Conservation (phyloP, 2,797 vertebrate species). For the Pipistrellus nathusii region DNA sequence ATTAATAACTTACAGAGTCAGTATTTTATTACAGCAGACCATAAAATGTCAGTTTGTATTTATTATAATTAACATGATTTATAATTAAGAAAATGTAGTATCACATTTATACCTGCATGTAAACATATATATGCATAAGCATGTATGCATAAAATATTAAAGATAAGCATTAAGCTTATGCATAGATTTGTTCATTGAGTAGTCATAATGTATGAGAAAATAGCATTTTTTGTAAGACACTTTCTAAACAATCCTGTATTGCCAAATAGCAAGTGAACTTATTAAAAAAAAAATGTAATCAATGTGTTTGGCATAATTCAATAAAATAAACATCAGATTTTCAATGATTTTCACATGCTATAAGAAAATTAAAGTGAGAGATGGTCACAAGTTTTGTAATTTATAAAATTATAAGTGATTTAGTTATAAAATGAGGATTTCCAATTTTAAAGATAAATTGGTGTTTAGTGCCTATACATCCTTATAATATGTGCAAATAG, state of each 20-base stretch:
- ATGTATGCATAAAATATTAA: neutral
- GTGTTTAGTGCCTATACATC: neutral
- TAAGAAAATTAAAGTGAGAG: slow-evolving; percentile 14
- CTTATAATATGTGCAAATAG: neutral
- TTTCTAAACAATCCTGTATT: neutral
- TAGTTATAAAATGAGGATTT: neutral
- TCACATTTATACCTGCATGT: neutral
- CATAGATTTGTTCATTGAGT: neutral
- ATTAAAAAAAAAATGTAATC: neutral
- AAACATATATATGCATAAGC: neutral
- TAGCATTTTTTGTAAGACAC: neutral
- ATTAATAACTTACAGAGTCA: neutral
- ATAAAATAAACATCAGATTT: neutral
- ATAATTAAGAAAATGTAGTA: neutral
- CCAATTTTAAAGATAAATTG: neutral
- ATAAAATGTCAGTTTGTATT: neutral
- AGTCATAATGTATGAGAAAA: neutral
- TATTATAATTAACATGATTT: neutral
- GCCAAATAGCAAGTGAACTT: neutral
- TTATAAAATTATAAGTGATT: neutral
- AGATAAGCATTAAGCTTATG: neutral
- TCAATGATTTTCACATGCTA: neutral
- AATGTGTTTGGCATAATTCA: neutral
- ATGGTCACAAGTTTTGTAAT: neutral
- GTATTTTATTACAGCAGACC: neutral